A percentile compares a stretch with the other conserved stretches of the same genome.
Evolutionary conservation across 1,140 invertebrate species (phyloP).

Genomic region (Drosophila tristis): DNA sequence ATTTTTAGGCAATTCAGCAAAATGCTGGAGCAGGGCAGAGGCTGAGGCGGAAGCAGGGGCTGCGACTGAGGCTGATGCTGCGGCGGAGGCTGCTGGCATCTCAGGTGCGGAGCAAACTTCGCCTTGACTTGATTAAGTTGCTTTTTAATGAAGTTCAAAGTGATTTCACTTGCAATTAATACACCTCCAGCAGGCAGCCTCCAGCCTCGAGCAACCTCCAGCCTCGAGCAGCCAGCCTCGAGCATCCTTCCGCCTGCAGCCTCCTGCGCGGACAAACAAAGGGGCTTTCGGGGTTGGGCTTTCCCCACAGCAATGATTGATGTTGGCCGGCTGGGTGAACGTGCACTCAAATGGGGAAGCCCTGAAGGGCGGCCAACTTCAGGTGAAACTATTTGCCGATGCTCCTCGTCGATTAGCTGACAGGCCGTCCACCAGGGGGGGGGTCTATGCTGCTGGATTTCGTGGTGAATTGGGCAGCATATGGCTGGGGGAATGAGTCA

Average conservation of each 20-base stretch:
- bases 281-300: neutral
- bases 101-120: conserved; percentile 53
- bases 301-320: conserved; percentile 21
- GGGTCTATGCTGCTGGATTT: too few species aligned
- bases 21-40: conserved; percentile 23
- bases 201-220: too few species aligned
- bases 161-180: conserved; percentile 79
- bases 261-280: conserved; percentile 3
- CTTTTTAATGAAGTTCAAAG: conserved; percentile 82
- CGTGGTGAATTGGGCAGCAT: too few species aligned
- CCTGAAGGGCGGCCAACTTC: conserved; percentile 11
- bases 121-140: conserved; percentile 70
- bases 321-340: conserved; percentile 1
- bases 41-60: neutral
- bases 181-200: conserved; percentile 21
- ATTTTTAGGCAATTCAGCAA: conserved; percentile 79
- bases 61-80: neutral
- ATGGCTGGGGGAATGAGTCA: too few species aligned
- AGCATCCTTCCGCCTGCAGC: neutral
- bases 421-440: conserved; percentile 1
- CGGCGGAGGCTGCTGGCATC: neutral
- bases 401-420: conserved; percentile 1
- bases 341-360: neutral
- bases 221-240: neutral
- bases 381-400: conserved; percentile 26